These are phyloP conservation scores for Isichthys henryi DNA, from an alignment of 2,113 vertebrate genomes.

Conservation along the genomic window DNA sequence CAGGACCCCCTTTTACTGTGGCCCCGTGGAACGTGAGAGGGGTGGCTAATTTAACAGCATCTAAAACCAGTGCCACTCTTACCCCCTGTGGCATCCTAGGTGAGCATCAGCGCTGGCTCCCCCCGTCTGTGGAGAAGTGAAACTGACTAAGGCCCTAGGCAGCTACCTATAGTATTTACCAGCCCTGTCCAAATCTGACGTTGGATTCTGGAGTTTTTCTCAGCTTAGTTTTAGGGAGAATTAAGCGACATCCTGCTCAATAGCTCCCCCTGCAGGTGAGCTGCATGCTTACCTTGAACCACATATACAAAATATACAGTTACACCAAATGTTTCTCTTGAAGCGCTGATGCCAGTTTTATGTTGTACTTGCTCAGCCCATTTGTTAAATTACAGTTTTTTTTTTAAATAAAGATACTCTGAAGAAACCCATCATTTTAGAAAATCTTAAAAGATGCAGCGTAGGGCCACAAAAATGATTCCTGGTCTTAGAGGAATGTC, in stretches of 20 bases:
- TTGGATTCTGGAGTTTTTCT: slow-evolving; percentile 19
- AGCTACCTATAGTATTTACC: neutral
- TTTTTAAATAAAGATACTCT: neutral
- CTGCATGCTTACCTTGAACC: slow-evolving; percentile 35
- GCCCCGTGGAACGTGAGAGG: neutral
- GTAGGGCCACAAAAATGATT: too few relatives aligned
- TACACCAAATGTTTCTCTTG: neutral
- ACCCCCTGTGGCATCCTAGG: neutral
- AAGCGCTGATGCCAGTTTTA: neutral
- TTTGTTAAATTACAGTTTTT: neutral
- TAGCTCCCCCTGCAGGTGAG: slow-evolving; percentile 34
- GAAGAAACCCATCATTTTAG: neutral
- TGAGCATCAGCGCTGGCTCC: neutral
- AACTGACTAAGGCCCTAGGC: neutral
- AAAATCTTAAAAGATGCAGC: too few relatives aligned
- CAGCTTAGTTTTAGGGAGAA: slow-evolving; percentile 51
- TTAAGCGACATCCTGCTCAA: slow-evolving; percentile 29
- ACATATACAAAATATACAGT: neutral
- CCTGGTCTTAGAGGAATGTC: too few relatives aligned
- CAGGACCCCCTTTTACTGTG: neutral
- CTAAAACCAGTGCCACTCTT: neutral
- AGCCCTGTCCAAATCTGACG: slow-evolving; percentile 23
- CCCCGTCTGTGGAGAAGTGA: neutral
- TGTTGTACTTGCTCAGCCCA: neutral
- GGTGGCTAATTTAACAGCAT: neutral